phyloP scores from a whole-genome alignment of 2,888 invertebrate genomes.

The Lottia scabra region DNA sequence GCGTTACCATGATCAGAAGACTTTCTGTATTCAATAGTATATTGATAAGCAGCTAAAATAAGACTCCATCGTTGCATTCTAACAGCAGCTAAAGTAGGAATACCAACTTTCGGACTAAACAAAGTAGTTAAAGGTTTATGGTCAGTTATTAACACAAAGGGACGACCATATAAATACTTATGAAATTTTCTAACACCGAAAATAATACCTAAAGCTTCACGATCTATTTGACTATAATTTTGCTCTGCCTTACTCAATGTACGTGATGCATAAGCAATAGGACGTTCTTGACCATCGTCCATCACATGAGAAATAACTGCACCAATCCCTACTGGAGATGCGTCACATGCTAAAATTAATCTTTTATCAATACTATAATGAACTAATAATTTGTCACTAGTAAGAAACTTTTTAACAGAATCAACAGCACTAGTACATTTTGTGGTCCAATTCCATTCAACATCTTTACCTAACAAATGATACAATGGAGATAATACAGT shows the following conservation, averaged over 20 bases:
- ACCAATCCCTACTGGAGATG: conserved; percentile 38
- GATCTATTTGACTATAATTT: conserved; percentile 66
- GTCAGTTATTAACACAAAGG: conserved; percentile 68
- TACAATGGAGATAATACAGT: not conserved
- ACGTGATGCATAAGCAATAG: conserved; percentile 67
- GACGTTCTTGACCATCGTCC: conserved; percentile 39
- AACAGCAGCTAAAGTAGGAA: conserved; percentile 51
- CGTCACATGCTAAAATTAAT: not conserved
- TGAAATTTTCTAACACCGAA: conserved; percentile 66
- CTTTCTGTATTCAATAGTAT: conserved; percentile 52
- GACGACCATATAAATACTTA: conserved; percentile 65
- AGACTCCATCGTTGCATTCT: conserved; percentile 51
- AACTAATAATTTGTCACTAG: not conserved
- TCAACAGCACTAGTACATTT: not conserved
- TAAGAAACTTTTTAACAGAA: not conserved
- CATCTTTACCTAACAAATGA: conserved; percentile 27
- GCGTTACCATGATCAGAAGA: conserved; percentile 55
- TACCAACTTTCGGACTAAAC: conserved; percentile 52
- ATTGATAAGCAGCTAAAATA: conserved; percentile 59
- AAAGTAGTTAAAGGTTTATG: conserved; percentile 67
- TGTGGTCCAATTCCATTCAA: conserved; percentile 27
- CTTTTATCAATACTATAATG: not conserved
- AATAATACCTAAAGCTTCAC: conserved; percentile 66
- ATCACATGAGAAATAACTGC: conserved; percentile 50
- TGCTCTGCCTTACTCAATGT: conserved; percentile 67